Base-by-base conservation (phyloP, 2,113 vertebrate genomes). In the Notechis scutatus region DNA sequence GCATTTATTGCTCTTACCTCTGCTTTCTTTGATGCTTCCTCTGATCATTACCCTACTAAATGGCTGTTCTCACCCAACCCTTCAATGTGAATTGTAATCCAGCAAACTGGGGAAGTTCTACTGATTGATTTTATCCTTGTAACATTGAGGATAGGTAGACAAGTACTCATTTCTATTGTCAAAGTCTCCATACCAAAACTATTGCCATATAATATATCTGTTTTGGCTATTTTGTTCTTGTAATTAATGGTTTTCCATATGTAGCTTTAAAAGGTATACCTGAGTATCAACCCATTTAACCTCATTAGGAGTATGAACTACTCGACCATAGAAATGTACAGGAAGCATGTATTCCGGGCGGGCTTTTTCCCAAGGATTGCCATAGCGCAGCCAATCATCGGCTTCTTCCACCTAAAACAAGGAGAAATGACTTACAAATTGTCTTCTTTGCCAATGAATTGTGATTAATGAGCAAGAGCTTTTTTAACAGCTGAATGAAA, bases 341-440 rank as follows among this genome's bases (percentile, higher is more conserved):
- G 98, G 98, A 1, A 99, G 97, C 98, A 98, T 98, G 95, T 98
- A 99, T 95, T 99, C 98, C 0, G 98, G 98, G 5, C 98, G 98
- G 0, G 98, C 98, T 56, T 99, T 99, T 96, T 99, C 98, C 98
- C 98, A 99, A 12, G 98, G 98, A 29, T 99, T 99, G 47, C 98
- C 98, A 0, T 98, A 99, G 91, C 98, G 98, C 45, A 99, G 97
- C 98, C 98, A 99, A 96, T 99, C 98, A 0, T 99, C 98, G 0
- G 98, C 98, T 95, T 99, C 98, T 94, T 99, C 98, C 61, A 99
- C 98, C 98, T 99, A 93, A 92, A 91, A 59, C 47, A 87, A 21
- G 91, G 88, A 54, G 0, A 0, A 29, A 11, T 0, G 0, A 64
- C 1, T 34, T 39, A 39, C 9, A 5, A 39, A 39, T 34, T 74